Evolutionary conservation across 2,113 vertebrate genomes (phyloP).

Genomic region (Falcunculus frontatus): DNA sequence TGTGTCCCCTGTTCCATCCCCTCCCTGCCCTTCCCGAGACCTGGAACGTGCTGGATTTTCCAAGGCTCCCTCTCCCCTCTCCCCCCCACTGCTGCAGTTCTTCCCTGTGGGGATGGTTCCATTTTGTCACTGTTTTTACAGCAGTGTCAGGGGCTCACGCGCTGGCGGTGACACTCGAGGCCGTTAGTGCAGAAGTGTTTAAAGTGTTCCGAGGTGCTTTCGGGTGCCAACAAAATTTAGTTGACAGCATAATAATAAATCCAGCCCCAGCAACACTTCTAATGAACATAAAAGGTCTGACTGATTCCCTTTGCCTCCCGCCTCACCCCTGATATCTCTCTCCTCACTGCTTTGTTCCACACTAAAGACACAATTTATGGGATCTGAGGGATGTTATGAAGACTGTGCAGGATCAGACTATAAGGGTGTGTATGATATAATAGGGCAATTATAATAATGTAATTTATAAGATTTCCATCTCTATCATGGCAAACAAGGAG

Average conservation of each 20-base stretch:
- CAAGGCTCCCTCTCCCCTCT: neutral
- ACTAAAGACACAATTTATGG: neutral
- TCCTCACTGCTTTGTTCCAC: neutral
- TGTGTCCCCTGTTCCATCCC: neutral
- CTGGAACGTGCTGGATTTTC: neutral
- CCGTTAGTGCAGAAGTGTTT: neutral
- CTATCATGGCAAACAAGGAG: neutral
- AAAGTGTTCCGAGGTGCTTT: neutral
- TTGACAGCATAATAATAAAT: conserved; percentile 14
- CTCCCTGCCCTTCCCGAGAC: neutral
- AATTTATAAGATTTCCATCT: neutral
- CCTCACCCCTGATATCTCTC: neutral
- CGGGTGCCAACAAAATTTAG: neutral
- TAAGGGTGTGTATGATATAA: neutral
- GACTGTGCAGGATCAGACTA: neutral
- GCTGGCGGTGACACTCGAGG: neutral
- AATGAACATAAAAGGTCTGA: neutral
- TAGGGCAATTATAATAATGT: neutral
- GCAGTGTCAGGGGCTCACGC: neutral
- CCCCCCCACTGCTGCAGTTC: neutral
- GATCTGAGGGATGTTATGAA: neutral
- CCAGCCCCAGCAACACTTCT: neutral
- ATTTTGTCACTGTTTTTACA: neutral
- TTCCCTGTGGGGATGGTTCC: neutral
- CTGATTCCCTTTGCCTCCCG: neutral